Evolutionary conservation across 2,797 vertebrate genomes (phyloP).

Genomic region (Moxostoma hubbsi): DNA sequence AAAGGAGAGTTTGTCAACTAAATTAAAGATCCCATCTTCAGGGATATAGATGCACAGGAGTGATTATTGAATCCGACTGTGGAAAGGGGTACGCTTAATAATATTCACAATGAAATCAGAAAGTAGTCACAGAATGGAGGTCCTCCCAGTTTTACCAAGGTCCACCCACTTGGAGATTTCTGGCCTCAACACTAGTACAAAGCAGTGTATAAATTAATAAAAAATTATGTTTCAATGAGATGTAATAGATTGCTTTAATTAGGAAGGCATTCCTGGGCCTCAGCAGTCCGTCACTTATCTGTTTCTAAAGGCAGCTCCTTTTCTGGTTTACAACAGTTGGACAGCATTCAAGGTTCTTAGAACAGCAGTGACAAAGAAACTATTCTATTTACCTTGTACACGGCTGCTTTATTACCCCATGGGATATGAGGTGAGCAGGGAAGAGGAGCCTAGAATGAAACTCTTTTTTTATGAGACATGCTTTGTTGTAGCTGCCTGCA

Average conservation of each 20-base stretch:
- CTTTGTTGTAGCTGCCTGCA: conserved; percentile 39
- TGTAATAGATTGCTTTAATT: conserved; percentile 60
- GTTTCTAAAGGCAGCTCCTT: conserved; percentile 52
- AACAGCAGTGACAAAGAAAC: conserved; percentile 59
- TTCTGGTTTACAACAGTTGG: conserved; percentile 56
- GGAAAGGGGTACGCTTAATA: too few species aligned
- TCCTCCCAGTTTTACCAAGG: too few species aligned
- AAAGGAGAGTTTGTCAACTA: too few species aligned
- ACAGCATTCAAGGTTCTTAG: conserved; percentile 41
- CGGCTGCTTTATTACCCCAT: conserved; percentile 43
- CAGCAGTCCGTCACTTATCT: conserved; percentile 49
- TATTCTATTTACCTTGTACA: conserved; percentile 51
- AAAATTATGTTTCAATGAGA: conserved; percentile 32
- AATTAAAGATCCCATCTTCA: too few species aligned
- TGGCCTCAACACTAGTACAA: neutral
- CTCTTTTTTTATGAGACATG: conserved; percentile 47
- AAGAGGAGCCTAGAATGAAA: conserved; percentile 33
- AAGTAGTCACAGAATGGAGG: too few species aligned
- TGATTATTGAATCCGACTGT: too few species aligned
- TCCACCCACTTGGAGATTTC: too few species aligned
- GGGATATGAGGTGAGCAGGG: conserved; percentile 49
- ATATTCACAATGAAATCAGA: too few species aligned
- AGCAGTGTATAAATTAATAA: conserved; percentile 34
- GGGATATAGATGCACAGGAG: too few species aligned
- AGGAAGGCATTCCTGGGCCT: conserved; percentile 52